Evolutionary conservation across 2,797 vertebrate species (phyloP), one percentile per base, ranked within the genome.

Genomic region (Rhynchotus rufescens): DNA sequence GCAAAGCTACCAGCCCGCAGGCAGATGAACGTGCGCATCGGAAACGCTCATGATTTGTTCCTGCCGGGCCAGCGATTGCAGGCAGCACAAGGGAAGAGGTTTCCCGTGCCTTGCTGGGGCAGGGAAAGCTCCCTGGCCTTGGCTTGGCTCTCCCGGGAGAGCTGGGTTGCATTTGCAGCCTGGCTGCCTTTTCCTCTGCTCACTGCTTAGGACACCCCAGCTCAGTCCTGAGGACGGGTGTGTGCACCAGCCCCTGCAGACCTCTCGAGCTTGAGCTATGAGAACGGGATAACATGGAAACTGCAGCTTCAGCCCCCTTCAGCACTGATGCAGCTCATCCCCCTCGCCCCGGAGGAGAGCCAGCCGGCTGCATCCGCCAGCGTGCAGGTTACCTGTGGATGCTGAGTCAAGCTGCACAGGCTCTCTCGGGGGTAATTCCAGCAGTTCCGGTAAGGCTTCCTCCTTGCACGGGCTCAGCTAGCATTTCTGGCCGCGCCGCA

Each of bases 401-500:
- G 94, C 52, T 74, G 93, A 97, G 96, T 98, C 97, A 97, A 54
- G 92, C 96, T 93, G 95, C 97, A 93, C 90, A 96, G 91, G 86
- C 84, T 94, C 94, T 88, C 90, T 95, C 95, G 85, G 92, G 93
- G 82, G 92, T 88, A 91, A 91, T 84, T 84, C 95, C 97, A 96
- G 97, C 95, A 95, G 91, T 90, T 93, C 86, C 88, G 93, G 88
- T 95, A 89, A 96, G 81, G 96, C 93, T 94, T 95, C 93, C 90
- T 91, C 91, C 96, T 93, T 26, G 81, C 95, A 93, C 93, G 71
- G 95, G 94, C 97, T 96, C 97, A 95, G 97, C 42, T 11, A 97
- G 95, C 98, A 98, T 98, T 96, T 97, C 97, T 97, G 96, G 97
- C 90, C 96, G 96, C 95, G 91, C 95, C 17, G 57, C 93, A 79